Evolutionary conservation across 2,113 vertebrate species (phyloP).

Genomic region (Austrofundulus limnaeus): DNA sequence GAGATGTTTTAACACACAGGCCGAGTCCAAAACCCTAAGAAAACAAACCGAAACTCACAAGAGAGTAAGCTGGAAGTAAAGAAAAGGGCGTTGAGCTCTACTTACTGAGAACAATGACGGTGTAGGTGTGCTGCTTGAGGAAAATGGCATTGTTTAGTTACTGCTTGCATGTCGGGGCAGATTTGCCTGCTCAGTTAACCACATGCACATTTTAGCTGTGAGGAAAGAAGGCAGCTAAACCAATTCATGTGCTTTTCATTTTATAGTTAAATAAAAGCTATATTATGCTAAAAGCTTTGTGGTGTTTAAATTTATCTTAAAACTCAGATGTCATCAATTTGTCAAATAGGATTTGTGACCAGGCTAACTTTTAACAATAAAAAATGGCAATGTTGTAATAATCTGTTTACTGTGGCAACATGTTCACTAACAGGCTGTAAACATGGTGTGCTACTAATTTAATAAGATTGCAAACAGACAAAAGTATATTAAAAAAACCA

Average conservation of each 20-base stretch:
- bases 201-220: slow-evolving; percentile 57
- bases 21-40: slow-evolving; percentile 34
- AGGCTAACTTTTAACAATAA: background rate
- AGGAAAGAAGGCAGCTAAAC: slow-evolving; percentile 19
- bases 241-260: background rate
- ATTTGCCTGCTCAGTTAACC: slow-evolving; percentile 67
- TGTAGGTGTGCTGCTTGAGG: slow-evolving; percentile 65
- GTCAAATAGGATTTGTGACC: background rate
- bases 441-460: background rate
- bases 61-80: slow-evolving; percentile 23
- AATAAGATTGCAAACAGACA: background rate
- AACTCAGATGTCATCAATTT: background rate
- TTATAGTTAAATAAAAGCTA: slow-evolving; percentile 3
- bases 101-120: slow-evolving; percentile 68
- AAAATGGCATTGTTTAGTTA: slow-evolving; percentile 65
- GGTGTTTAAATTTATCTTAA: background rate
- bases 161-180: slow-evolving; percentile 71
- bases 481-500: background rate
- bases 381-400: background rate
- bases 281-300: background rate
- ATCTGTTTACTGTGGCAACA: background rate
- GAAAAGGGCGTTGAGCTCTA: slow-evolving; percentile 47
- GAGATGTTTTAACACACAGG: slow-evolving; percentile 38
- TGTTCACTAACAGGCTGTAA: background rate
- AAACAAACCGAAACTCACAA: slow-evolving; percentile 52